Base-by-base conservation (phyloP, 1,140 invertebrate species). In the Octopus bimaculoides region DNA sequence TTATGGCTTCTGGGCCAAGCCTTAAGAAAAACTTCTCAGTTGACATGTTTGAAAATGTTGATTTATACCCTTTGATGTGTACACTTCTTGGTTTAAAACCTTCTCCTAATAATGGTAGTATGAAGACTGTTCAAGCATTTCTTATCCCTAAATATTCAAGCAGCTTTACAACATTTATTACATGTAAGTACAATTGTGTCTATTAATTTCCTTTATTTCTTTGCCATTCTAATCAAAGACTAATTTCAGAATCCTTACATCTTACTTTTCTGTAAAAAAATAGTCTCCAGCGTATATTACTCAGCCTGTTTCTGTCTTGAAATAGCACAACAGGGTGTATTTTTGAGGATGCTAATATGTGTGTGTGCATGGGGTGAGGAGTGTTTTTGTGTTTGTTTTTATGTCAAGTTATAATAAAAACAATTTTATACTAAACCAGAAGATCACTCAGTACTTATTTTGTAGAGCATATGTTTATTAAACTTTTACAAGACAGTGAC, bases 41-140 rank as follows among this genome's bases (percentile, higher is more conserved):
- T 17, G 81, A 91, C 4, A 92, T 92, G 5, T 94, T 94, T 84
- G 86, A 92, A 55, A 93, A 91, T 82, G 90, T 94, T 4, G 93
- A 95, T 86, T 85, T 95, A 54, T 94, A 92, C 85, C 92, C 92
- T 14, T 84, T 95, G n/a, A 93, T 94, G 86, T 93, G 93, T 83
- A 87, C 92, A 83, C 90, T 94, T 56, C 87, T 94, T 10, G 79
- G 81, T 5, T 75, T 89, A n/a, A 75, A 83, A 41, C 86, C 86
- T 41, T 85, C 87, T 9, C 84, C 87, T 61, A 87, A 86, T 80
- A 87, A 89, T 81, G 87, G 88, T 5, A 84, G 84, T 5, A 41
- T 89, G 52, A 73, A 82, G 10, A 54, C 41, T 7, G 71, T 79
- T 14, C 8, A 71, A 10, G 0, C 55, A 8, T 41, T 79, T 10